phyloP scores from a whole-genome alignment of 2,888 invertebrate species.

The Dascillus cervinus region DNA sequence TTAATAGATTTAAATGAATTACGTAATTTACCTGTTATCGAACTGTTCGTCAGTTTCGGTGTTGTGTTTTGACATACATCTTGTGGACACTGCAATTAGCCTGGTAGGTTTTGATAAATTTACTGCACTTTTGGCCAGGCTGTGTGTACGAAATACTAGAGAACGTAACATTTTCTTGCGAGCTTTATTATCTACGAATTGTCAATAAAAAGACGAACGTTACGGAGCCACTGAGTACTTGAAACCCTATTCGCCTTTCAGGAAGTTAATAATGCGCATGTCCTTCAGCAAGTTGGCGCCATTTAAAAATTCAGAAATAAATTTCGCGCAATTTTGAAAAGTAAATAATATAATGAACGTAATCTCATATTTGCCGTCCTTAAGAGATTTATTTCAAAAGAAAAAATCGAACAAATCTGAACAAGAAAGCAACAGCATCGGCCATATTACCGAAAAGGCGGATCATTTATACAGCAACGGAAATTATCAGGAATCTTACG shows the following conservation, averaged over 20 bases:
- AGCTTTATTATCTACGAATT: too few relatives aligned
- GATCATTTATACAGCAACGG: conserved; percentile 60
- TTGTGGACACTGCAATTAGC: conserved; percentile 19
- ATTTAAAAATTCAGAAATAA: too few relatives aligned
- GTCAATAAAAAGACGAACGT: too few relatives aligned
- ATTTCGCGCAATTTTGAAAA: too few relatives aligned
- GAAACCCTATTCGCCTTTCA: too few relatives aligned
- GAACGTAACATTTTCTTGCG: conserved; percentile 51
- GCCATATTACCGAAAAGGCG: conserved; percentile 49
- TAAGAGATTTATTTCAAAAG: neutral
- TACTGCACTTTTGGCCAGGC: conserved; percentile 34
- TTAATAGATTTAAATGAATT: too few relatives aligned
- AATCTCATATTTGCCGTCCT: too few relatives aligned
- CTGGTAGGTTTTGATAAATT: conserved; percentile 24
- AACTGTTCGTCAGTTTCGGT: conserved; percentile 79
- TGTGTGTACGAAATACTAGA: conserved; percentile 41
- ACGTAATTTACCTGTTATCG: conserved; percentile 60
- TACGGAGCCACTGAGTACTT: too few relatives aligned
- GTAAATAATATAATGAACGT: too few relatives aligned
- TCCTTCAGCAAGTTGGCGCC: too few relatives aligned
- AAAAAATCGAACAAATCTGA: too few relatives aligned
- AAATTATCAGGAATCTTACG: conserved; percentile 57
- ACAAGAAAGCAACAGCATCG: neutral
- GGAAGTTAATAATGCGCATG: too few relatives aligned
- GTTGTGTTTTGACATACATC: conserved; percentile 38